Evolutionary conservation across 2,113 vertebrate genomes (phyloP), one percentile per base, ranked within the genome.

Genomic region (Peromyscus polionotus): DNA sequence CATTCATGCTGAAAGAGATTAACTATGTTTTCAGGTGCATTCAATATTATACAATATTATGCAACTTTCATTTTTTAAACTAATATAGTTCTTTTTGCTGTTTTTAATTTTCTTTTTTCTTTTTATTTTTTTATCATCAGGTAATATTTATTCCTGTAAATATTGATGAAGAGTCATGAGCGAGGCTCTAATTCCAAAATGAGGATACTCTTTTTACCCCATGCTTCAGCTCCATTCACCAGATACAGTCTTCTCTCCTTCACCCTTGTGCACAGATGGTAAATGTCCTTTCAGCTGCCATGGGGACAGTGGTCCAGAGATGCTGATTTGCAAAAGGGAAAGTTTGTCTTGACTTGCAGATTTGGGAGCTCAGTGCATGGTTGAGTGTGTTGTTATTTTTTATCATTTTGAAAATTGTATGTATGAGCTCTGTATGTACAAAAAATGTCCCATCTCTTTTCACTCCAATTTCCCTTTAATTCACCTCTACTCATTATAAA

Each of bases 131-230:
- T 76, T 33, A 33, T 33, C 16, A 20, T 31, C 10, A 51, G 51
- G 51, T 51, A 11, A 51, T 51, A 51, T 51, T 51, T 51, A 51
- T 51, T 51, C 8, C 51, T 51, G 51, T 9, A 51, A 51, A 51
- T 51, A 51, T 51, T 51, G 51, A 51, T 51, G 51, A 51, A 51
- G 51, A 51, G 51, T 10, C 51, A 51, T 51, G 77, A 91, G 45
- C 68, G 51, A 93, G 95, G n/a, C 51, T 95, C 48, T 91, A 19
- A 81, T 22, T 93, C 42, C 81, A 94, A 70, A 76, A n/a, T 75
- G 76, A 85, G 51, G 59, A 76, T 63, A 36, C 79, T 48, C 92
- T 42, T 28, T 84, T 79, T 68, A 76, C 72, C 72, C 26, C n/a
- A 87, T n/a, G 63, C 48, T 7, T 3, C 13, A 67, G 54, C 65